These are phyloP conservation scores for Branchipolynoe longqiensis DNA, from an alignment of 2,888 invertebrate genomes.

Conservation along the genomic window DNA sequence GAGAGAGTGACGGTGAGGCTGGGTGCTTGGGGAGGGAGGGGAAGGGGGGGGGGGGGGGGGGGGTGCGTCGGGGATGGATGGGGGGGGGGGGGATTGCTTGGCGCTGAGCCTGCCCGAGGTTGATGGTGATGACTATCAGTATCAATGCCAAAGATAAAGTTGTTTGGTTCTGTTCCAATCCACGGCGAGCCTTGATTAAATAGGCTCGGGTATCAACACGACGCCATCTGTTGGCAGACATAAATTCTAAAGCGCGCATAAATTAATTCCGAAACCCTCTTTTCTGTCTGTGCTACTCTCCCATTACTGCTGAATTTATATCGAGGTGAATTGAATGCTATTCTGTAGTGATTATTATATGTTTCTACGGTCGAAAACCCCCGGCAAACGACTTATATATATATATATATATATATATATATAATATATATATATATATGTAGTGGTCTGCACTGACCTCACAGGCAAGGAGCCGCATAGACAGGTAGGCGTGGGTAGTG, in stretches of 20 bases:
- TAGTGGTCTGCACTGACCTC: no score
- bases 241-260: conserved; percentile 12
- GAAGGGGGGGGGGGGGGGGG: no score
- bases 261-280: no score
- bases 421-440: no score
- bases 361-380: background rate
- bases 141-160: conserved; percentile 41
- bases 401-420: background rate
- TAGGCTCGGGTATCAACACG: background rate
- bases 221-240: conserved; percentile 1
- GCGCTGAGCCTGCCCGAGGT: no score
- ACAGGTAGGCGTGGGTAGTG: no score
- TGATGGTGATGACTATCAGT: conserved; percentile 19
- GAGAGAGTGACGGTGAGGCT: background rate
- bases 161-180: background rate
- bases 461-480: no score
- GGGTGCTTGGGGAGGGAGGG: background rate
- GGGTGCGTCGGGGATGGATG: no score
- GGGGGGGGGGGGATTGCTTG: no score
- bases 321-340: no score
- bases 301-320: no score
- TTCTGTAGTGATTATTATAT: background rate
- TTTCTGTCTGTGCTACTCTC: no score
- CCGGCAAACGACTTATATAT: background rate
- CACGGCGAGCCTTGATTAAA: conserved; percentile 15